These are phyloP conservation scores for Grapholita molesta DNA, from an alignment of 1,140 invertebrate genomes.

Conservation along the genomic window DNA sequence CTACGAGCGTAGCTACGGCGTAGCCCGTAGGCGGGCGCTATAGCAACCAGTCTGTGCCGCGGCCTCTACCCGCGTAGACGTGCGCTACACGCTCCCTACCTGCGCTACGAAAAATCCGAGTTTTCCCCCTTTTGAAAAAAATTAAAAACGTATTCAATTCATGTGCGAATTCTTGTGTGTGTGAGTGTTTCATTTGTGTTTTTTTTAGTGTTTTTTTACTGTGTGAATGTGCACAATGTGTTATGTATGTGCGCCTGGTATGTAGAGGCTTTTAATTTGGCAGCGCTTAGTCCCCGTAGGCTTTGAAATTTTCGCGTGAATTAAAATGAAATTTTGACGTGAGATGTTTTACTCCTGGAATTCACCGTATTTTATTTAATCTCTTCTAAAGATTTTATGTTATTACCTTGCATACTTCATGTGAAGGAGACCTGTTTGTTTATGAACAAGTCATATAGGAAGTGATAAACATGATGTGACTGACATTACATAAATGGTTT, in stretches of 20 bases:
- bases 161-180: slow-evolving; percentile 24
- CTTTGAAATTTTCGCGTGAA: background rate
- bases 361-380: background rate
- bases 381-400: background rate
- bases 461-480: background rate
- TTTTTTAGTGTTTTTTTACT: slow-evolving; percentile 18
- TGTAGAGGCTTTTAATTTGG: slow-evolving; percentile 20
- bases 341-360: background rate
- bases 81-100: slow-evolving; percentile 31
- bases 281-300: background rate
- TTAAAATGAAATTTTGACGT: slow-evolving; percentile 7
- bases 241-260: slow-evolving; percentile 3
- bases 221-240: background rate
- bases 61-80: slow-evolving; percentile 52
- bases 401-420: background rate
- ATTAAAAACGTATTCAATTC: slow-evolving; percentile 48
- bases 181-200: slow-evolving; percentile 8
- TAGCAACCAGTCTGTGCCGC: slow-evolving; percentile 61
- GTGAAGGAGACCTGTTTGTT: background rate
- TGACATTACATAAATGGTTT: background rate
- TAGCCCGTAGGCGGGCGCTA: slow-evolving; percentile 52
- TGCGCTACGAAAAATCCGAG: slow-evolving; percentile 26
- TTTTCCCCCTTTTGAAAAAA: slow-evolving; percentile 24
- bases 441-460: background rate
- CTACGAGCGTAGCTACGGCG: slow-evolving; percentile 32